Conservation (phyloP, 1,140 invertebrate species). For the Homarus americanus region DNA sequence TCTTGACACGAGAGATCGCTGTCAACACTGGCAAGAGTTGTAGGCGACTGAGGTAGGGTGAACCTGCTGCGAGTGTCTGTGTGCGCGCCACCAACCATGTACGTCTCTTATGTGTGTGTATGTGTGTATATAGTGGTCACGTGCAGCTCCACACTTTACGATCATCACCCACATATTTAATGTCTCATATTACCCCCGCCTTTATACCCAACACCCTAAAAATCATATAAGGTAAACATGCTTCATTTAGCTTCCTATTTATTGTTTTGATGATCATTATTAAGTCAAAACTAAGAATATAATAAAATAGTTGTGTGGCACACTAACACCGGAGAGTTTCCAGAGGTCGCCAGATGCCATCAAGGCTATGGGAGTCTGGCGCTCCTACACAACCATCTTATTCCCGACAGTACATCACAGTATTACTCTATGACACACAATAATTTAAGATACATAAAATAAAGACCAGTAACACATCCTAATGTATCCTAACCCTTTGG, state of each 20-base stretch:
- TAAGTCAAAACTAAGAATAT: not conserved
- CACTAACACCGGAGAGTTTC: not conserved
- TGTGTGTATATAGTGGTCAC: constrained; percentile 36
- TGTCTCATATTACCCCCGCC: not conserved
- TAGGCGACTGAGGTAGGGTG: constrained; percentile 20
- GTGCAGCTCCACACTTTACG: constrained; percentile 49
- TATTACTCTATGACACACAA: not conserved
- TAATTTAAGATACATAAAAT: not conserved
- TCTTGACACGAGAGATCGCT: not conserved
- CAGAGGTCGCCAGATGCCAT: not conserved
- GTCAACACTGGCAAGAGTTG: constrained; percentile 4
- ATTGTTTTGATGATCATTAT: not conserved
- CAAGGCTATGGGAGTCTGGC: not conserved
- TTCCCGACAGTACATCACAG: not conserved
- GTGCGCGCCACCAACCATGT: constrained; percentile 34
- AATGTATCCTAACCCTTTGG: too few species aligned
- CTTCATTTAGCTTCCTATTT: too few species aligned
- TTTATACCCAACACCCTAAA: too few species aligned
- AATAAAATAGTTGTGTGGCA: not conserved
- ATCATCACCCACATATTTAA: constrained; percentile 16
- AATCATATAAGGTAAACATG: too few species aligned
- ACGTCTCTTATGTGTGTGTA: constrained; percentile 42
- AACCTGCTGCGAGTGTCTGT: constrained; percentile 3
- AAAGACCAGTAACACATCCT: not conserved
- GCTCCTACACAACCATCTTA: not conserved